A percentile compares a stretch with the other conserved stretches of the same genome.
Conservation (phyloP, 2,888 invertebrate species). For the Drosophila tripunctata region DNA sequence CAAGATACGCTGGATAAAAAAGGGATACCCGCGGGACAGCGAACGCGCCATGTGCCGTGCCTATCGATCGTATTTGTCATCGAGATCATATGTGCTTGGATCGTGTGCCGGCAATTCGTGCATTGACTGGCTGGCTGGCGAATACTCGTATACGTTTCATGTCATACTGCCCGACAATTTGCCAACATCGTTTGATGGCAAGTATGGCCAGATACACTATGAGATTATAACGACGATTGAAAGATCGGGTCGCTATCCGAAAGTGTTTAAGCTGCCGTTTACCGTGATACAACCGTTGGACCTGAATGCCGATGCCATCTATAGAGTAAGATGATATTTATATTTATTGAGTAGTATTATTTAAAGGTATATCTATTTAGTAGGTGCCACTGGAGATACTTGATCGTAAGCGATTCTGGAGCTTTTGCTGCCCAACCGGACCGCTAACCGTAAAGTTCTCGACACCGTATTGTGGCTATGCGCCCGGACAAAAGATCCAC, state of each 20-base stretch:
- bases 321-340: conserved; percentile 86
- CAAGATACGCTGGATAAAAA: conserved; percentile 84
- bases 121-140: conserved; percentile 89
- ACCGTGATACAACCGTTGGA: conserved; percentile 92
- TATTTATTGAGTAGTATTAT: too few species aligned
- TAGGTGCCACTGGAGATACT: conserved; percentile 83
- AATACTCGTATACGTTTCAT: conserved; percentile 90
- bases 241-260: conserved; percentile 93
- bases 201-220: conserved; percentile 91
- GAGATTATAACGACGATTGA: conserved; percentile 91
- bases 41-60: conserved; percentile 83
- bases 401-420: conserved; percentile 84
- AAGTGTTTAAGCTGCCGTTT: conserved; percentile 91
- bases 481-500: conserved; percentile 90
- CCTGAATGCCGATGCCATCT: conserved; percentile 90
- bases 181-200: conserved; percentile 92
- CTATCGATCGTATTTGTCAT: conserved; percentile 83
- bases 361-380: background rate
- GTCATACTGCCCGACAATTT: conserved; percentile 87
- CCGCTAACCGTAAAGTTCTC: conserved; percentile 83
- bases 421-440: conserved; percentile 83
- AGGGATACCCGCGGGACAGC: conserved; percentile 83
- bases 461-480: conserved; percentile 89
- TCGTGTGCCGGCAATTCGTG: conserved; percentile 85
- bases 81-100: conserved; percentile 82